A percentile compares a stretch with the other conserved stretches of the same genome.
phyloP scores from a whole-genome alignment of 1,140 invertebrate species.

The Helicoverpa zea region DNA sequence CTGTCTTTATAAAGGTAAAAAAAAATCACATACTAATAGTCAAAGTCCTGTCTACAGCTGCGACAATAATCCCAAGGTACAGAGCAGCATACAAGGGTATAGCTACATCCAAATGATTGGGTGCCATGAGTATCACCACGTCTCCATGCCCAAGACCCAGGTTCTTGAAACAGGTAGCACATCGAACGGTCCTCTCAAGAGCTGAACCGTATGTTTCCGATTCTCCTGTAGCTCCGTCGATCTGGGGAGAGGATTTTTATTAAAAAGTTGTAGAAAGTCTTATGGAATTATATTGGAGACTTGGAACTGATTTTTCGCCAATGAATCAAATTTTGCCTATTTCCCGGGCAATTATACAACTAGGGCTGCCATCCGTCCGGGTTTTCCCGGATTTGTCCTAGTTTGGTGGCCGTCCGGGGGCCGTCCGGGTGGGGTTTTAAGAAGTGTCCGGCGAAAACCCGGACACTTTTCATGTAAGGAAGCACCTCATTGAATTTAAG shows the following conservation, averaged over 20 bases:
- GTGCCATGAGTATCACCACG: constrained; percentile 77
- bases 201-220: constrained; percentile 77
- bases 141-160: constrained; percentile 80
- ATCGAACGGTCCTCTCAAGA: constrained; percentile 65
- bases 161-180: constrained; percentile 70
- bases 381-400: too few relatives aligned
- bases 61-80: constrained; percentile 65
- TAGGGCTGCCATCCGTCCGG: too few relatives aligned
- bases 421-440: too few relatives aligned
- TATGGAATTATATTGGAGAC: too few relatives aligned
- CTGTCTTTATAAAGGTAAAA: background rate
- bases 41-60: constrained; percentile 63
- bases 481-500: too few relatives aligned
- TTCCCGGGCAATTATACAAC: too few relatives aligned
- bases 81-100: constrained; percentile 77
- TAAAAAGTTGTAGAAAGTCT: background rate
- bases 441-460: too few relatives aligned
- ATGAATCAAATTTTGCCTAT: too few relatives aligned
- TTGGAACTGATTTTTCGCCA: too few relatives aligned
- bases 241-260: constrained; percentile 62
- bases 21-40: constrained; percentile 57
- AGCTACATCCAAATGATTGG: constrained; percentile 73
- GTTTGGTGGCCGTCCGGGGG: too few relatives aligned
- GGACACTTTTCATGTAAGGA: too few relatives aligned
- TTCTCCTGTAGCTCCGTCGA: constrained; percentile 80